phyloP scores from a whole-genome alignment of 2,113 vertebrate genomes.

The Periophthalmodon schlosseri region DNA sequence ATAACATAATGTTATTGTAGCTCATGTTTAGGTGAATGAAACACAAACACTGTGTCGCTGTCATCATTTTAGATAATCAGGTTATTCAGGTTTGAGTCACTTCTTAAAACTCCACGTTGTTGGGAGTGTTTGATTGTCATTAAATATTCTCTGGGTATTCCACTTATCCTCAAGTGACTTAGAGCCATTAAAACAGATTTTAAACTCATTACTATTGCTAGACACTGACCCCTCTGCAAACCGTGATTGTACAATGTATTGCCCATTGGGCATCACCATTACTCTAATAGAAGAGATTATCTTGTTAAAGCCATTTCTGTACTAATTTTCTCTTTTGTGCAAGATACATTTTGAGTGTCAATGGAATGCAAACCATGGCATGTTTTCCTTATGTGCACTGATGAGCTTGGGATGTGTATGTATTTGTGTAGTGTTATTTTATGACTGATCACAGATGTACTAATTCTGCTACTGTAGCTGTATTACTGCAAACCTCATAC shows the following conservation, averaged over 20 bases:
- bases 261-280: constrained; percentile 42
- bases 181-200: constrained; percentile 67
- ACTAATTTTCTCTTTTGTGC: constrained; percentile 77
- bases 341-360: constrained; percentile 82
- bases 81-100: constrained; percentile 91
- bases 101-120: constrained; percentile 58
- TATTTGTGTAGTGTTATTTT: constrained; percentile 80
- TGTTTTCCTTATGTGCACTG: constrained; percentile 91
- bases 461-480: constrained; percentile 86
- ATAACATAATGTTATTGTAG: not conserved
- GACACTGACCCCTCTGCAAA: constrained; percentile 43
- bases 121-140: constrained; percentile 85
- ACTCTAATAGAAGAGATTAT: constrained; percentile 56
- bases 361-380: constrained; percentile 90
- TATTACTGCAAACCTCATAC: constrained; percentile 74
- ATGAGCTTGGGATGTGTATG: constrained; percentile 87
- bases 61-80: constrained; percentile 76
- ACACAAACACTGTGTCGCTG: constrained; percentile 51
- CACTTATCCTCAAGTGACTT: constrained; percentile 70
- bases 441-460: constrained; percentile 78
- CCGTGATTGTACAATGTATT: constrained; percentile 60
- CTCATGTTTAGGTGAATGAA: constrained; percentile 42
- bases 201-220: constrained; percentile 50
- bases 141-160: constrained; percentile 78
- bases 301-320: constrained; percentile 61